These are phyloP conservation scores for Fistularia commersonii DNA, from an alignment of 2,797 vertebrate species.

Conservation along the genomic window DNA sequence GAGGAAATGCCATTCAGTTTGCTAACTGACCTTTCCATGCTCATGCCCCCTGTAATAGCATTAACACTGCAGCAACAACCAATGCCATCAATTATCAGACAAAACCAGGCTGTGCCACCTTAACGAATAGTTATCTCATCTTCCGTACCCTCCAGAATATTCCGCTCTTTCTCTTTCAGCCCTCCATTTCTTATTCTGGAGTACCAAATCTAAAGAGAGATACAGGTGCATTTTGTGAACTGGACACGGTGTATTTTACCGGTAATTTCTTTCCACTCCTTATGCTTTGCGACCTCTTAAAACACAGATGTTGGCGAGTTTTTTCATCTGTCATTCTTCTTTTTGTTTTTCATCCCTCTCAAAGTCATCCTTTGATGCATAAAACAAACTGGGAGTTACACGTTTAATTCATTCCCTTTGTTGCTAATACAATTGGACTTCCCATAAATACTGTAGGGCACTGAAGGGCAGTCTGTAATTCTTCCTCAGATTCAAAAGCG, in stretches of 20 bases:
- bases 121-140: conserved; percentile 32
- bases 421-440: conserved; percentile 11
- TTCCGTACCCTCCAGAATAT: conserved; percentile 4
- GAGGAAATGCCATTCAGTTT: conserved; percentile 41
- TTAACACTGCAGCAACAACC: conserved; percentile 62
- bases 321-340: conserved; percentile 19
- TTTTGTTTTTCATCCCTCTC: conserved; percentile 5
- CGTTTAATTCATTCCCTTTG: conserved; percentile 30
- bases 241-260: too few relatives aligned
- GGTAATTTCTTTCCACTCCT: conserved; percentile 6
- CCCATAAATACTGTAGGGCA: conserved; percentile 7
- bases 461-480: conserved; percentile 16
- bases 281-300: conserved; percentile 7
- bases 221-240: too few relatives aligned
- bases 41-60: conserved; percentile 66
- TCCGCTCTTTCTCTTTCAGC: not conserved
- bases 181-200: conserved; percentile 10
- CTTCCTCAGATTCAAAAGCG: conserved; percentile 5
- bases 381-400: conserved; percentile 15
- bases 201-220: conserved; percentile 12
- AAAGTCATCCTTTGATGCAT: conserved; percentile 30
- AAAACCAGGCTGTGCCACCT: conserved; percentile 37
- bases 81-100: conserved; percentile 66
- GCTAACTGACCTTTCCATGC: conserved; percentile 68
- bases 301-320: not conserved